Evolutionary conservation across 1,140 invertebrate genomes (phyloP).

Genomic region (Aethina tumida): DNA sequence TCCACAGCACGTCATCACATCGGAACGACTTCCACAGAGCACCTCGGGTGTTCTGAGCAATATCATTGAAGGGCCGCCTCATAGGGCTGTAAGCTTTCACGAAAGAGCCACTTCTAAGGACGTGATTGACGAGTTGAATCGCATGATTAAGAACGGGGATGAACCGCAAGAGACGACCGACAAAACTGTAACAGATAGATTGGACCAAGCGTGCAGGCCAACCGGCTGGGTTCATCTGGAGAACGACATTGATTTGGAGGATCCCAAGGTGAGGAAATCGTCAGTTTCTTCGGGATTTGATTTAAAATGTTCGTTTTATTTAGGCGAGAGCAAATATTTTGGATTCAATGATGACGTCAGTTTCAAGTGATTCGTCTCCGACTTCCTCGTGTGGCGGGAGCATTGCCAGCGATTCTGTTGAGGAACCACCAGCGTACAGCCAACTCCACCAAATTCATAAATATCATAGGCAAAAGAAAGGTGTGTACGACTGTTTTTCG

Average conservation of each 20-base stretch:
- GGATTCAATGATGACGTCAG: conserved; percentile 65
- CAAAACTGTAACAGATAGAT: conserved; percentile 31
- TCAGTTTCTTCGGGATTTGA: too few species aligned
- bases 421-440: conserved; percentile 54
- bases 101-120: conserved; percentile 63
- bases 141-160: conserved; percentile 55
- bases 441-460: conserved; percentile 59
- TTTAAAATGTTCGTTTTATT: too few species aligned
- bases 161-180: conserved; percentile 33
- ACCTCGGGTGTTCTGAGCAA: conserved; percentile 31
- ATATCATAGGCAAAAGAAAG: conserved; percentile 64
- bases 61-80: conserved; percentile 37
- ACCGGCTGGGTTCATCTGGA: conserved; percentile 72
- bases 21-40: conserved; percentile 28
- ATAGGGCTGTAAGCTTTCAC: conserved; percentile 51
- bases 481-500: conserved; percentile 24
- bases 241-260: conserved; percentile 62
- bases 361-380: conserved; percentile 56
- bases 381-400: conserved; percentile 54
- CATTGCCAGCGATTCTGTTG: conserved; percentile 46
- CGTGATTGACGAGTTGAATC: conserved; percentile 64
- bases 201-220: conserved; percentile 54
- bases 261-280: conserved; percentile 61
- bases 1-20: conserved; percentile 27
- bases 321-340: conserved; percentile 62